phyloP scores from a whole-genome alignment of 2,113 vertebrate species.

The Megaptera novaeangliae region DNA sequence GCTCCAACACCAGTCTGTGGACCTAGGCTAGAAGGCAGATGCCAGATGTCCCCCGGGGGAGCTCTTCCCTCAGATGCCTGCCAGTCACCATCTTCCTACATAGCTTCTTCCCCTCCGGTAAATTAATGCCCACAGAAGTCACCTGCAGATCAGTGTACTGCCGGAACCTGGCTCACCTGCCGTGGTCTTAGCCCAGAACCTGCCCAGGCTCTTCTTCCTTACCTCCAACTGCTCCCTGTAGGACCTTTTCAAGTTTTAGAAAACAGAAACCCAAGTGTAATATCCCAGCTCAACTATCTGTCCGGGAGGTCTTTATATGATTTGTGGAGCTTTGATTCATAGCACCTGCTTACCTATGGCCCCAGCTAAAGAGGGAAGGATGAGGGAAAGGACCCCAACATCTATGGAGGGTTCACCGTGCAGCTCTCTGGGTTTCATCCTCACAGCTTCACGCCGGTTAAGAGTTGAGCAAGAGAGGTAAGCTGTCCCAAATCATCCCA shows the following conservation, averaged over 20 bases:
- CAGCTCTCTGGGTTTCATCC: fast-evolving
- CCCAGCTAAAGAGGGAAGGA: fast-evolving
- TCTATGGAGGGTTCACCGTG: fast-evolving
- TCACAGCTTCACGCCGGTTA: fast-evolving
- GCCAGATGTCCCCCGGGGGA: fast-evolving
- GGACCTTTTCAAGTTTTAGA: neutral
- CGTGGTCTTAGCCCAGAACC: neutral
- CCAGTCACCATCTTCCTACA: neutral
- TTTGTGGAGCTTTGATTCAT: neutral
- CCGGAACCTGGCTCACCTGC: fast-evolving
- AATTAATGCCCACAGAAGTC: neutral
- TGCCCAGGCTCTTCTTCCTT: neutral
- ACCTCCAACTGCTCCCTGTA: neutral
- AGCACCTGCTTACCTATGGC: neutral
- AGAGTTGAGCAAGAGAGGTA: neutral
- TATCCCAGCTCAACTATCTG: neutral
- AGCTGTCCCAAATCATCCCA: neutral
- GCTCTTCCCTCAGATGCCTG: neutral
- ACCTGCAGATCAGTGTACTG: fast-evolving
- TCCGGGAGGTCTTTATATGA: no score
- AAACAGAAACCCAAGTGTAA: neutral
- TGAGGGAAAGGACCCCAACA: neutral
- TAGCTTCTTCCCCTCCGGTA: neutral
- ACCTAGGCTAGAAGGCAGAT: neutral
- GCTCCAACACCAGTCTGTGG: neutral